Evolutionary conservation across 2,797 vertebrate genomes (phyloP), one percentile per base, ranked within the genome.

Genomic region (Prunella strophiata): DNA sequence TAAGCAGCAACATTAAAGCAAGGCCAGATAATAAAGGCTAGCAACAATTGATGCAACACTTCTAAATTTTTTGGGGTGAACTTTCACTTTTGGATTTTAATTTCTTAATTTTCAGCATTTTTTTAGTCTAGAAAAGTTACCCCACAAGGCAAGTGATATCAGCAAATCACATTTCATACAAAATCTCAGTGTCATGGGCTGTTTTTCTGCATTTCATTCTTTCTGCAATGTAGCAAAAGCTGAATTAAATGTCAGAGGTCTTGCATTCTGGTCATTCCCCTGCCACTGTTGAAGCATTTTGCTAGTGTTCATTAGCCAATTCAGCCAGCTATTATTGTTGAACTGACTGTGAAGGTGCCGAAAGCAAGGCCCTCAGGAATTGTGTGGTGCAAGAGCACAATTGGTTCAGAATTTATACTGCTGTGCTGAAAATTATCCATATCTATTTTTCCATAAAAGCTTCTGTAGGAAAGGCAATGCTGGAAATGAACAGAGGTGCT

Each of bases 1-100:
- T 38, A 38, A 19, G 48, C 5, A 58, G 13, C 14, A 74, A 51
- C 11, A 4, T 43, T 67, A 67, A 38, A 55, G 6, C 5, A 74
- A 66, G 7, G 4, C 16, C 32, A 72, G 38, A 48, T 57, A 71
- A 68, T 30, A 77, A 65, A 66, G 78, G 2, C 3, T 16, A 54
- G 8, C 11, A 79, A 48, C 11, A 34, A 11, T 8, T 70, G 14
- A 77, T 54, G 21, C 7, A 78, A 76, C 42, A 38, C 7, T 57
- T 75, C 4, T 47, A 32, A 47, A 2, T 5, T 29, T 51, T 52
- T 2, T 0, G 1, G 5, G 7, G 8, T 38, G 15, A 55, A 27
- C 13, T 42, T 70, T 66, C 9, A 38, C 10, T 16, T 51, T 29
- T 74, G 25, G 5, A 32, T 72, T 88, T 68, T 43, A 61, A 25